Conservation (phyloP, 2,888 invertebrate species). For the Strigamia transsilvanica region DNA sequence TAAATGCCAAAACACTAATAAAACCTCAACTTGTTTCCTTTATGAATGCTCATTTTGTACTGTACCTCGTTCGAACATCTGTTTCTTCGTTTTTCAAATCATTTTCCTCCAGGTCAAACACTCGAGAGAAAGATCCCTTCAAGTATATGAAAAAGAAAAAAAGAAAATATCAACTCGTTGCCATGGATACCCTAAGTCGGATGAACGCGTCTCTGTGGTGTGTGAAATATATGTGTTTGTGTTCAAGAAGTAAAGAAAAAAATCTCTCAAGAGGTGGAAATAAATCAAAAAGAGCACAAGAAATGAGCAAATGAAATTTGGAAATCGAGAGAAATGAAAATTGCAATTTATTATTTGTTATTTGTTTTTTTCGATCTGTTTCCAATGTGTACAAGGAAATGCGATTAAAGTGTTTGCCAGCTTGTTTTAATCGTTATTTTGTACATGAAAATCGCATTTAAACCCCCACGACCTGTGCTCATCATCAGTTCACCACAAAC, state of each 20-base stretch:
- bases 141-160: constrained; percentile 39
- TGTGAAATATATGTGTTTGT: constrained; percentile 13
- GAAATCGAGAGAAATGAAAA: not conserved
- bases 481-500: not conserved
- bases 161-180: not conserved
- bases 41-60: not conserved
- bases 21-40: no score
- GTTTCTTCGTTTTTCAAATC: constrained; percentile 85
- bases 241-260: not conserved
- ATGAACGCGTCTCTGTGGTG: constrained; percentile 34
- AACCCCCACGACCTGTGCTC: not conserved
- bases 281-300: not conserved
- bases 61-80: constrained; percentile 76
- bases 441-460: not conserved
- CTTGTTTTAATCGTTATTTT: constrained; percentile 15
- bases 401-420: not conserved
- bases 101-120: constrained; percentile 91
- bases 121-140: constrained; percentile 85
- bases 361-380: not conserved
- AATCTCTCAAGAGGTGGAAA: not conserved
- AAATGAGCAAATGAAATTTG: not conserved
- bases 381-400: not conserved
- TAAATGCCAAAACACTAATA: not conserved
- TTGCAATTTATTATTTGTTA: not conserved
- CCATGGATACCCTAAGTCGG: constrained; percentile 25